A percentile compares a stretch with the other conserved stretches of the same genome.
Evolutionary conservation across 2,888 invertebrate genomes (phyloP).

Genomic region (Cheilosia vernalis): DNA sequence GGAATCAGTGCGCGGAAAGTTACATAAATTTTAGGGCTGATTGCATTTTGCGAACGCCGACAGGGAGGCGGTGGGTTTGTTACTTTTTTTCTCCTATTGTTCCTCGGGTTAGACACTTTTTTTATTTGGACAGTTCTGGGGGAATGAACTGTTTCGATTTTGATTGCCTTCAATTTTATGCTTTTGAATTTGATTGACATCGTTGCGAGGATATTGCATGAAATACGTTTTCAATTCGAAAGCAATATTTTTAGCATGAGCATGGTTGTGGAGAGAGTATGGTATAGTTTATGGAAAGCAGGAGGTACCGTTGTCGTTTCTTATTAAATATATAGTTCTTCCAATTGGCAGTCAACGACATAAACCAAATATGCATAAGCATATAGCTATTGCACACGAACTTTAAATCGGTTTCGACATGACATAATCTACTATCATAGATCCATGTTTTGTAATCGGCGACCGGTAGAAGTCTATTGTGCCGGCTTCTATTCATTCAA

Average conservation of each 20-base stretch:
- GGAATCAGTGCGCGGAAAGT: slow-evolving; percentile 73
- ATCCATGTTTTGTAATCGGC: too few relatives aligned
- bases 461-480: too few relatives aligned
- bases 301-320: too few relatives aligned
- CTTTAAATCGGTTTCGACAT: too few relatives aligned
- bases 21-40: slow-evolving; percentile 72
- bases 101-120: slow-evolving; percentile 1
- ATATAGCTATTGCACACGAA: too few relatives aligned
- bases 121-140: background rate
- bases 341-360: too few relatives aligned
- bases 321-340: too few relatives aligned
- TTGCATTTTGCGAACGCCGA: slow-evolving; percentile 56
- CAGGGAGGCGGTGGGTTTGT: background rate
- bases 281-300: too few relatives aligned
- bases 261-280: too few relatives aligned
- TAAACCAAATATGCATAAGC: too few relatives aligned
- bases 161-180: slow-evolving; percentile 54
- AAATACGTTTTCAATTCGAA: slow-evolving; percentile 34
- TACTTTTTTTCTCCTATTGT: slow-evolving; percentile 10
- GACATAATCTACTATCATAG: too few relatives aligned
- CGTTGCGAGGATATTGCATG: slow-evolving; percentile 13
- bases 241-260: background rate
- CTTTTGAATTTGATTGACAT: slow-evolving; percentile 59
- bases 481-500: too few relatives aligned
- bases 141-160: slow-evolving; percentile 52